A percentile compares a stretch with the other conserved stretches of the same genome.
Evolutionary conservation across 2,888 invertebrate genomes (phyloP).

Genomic region (Sycophila texana): DNA sequence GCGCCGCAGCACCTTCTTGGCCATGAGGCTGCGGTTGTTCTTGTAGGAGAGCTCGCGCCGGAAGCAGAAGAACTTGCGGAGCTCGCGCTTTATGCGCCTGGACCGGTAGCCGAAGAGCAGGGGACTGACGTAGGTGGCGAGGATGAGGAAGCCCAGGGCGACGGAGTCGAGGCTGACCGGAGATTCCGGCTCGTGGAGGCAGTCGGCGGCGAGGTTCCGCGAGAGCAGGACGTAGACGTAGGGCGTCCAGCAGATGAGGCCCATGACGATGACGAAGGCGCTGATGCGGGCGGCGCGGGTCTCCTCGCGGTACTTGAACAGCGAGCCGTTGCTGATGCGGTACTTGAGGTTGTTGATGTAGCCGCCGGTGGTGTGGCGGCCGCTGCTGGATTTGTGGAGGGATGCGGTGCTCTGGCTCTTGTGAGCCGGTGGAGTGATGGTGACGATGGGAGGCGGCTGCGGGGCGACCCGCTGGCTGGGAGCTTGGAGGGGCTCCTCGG

Average conservation of each 20-base stretch:
- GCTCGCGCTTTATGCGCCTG: conserved; percentile 80
- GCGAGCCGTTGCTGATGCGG: conserved; percentile 89
- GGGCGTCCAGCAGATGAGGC: conserved; percentile 79
- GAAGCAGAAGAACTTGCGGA: conserved; percentile 77
- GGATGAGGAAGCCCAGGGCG: conserved; percentile 75
- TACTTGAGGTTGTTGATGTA: conserved; percentile 86
- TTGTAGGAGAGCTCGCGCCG: conserved; percentile 71
- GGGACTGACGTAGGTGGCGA: conserved; percentile 83
- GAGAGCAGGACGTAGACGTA: conserved; percentile 75
- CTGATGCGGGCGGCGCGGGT: conserved; percentile 92
- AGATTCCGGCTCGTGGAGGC: conserved; percentile 55
- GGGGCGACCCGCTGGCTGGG: not conserved
- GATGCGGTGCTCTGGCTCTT: conserved; percentile 60
- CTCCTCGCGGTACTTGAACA: conserved; percentile 91
- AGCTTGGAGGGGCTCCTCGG: not conserved
- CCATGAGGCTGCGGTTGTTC: conserved; percentile 75
- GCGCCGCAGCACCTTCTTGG: conserved; percentile 74
- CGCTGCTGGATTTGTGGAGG: conserved; percentile 61
- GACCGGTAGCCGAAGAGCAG: conserved; percentile 87
- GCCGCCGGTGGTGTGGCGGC: conserved; percentile 76
- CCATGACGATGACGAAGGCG: conserved; percentile 85
- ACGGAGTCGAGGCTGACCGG: conserved; percentile 68
- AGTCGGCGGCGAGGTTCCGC: conserved; percentile 72
- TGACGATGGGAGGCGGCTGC: conserved; percentile 76
- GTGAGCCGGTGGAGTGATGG: conserved; percentile 75